phyloP scores from a whole-genome alignment of 2,113 vertebrate genomes.

The Saimiri boliviensis region DNA sequence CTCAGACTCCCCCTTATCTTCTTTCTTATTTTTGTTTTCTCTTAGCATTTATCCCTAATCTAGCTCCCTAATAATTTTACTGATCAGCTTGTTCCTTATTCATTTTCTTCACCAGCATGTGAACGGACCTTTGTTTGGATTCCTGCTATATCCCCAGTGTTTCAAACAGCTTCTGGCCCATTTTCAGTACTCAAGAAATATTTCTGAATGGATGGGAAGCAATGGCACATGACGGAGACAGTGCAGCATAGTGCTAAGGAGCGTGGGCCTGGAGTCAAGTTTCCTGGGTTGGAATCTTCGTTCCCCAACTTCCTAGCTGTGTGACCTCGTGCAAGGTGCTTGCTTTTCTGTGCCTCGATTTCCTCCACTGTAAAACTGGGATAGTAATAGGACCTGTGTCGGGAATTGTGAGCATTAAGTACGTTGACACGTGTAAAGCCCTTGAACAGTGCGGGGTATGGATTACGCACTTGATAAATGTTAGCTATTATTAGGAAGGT shows the following conservation, averaged over 20 bases:
- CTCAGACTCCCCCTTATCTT: not conserved
- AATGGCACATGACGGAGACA: accelerated
- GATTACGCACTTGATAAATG: not conserved
- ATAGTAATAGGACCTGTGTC: not conserved
- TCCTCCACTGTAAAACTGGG: not conserved
- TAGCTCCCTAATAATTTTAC: not conserved
- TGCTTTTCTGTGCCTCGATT: not conserved
- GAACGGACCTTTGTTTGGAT: not conserved
- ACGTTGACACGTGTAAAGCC: not conserved
- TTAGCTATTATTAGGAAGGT: not conserved
- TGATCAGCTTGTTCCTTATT: not conserved
- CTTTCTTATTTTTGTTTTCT: not conserved
- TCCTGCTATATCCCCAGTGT: not conserved
- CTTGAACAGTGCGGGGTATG: not conserved
- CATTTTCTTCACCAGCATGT: not conserved
- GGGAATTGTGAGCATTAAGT: not conserved
- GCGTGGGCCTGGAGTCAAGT: not conserved
- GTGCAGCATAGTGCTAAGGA: not conserved
- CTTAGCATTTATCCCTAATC: not conserved
- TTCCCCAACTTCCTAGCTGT: not conserved
- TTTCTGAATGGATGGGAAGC: not conserved
- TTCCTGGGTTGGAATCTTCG: not conserved
- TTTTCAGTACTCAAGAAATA: accelerated
- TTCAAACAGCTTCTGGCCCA: not conserved
- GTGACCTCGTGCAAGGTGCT: not conserved